A percentile compares a stretch with the other conserved stretches of the same genome.
Conservation (phyloP, 23 tunicate genomes). For the Halocynthia aurantium region DNA sequence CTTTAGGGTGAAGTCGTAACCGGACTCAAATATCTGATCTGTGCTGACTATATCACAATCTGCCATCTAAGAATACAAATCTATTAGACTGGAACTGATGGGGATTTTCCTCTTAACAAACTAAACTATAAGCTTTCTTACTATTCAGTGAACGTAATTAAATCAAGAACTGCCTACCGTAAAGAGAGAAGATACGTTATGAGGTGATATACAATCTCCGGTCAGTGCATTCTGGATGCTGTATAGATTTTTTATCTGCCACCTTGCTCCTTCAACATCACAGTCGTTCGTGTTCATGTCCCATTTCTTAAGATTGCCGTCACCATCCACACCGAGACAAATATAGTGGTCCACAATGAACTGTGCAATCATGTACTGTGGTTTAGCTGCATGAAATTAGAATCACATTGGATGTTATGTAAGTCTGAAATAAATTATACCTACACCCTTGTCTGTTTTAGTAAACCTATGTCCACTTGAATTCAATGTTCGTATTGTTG, state of each 20-base stretch:
- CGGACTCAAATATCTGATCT: no score
- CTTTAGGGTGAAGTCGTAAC: no score
- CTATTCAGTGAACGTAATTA: no score
- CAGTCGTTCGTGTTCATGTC: neutral
- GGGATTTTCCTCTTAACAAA: no score
- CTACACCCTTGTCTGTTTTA: no score
- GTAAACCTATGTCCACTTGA: no score
- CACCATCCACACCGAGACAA: neutral
- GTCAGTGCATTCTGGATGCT: neutral
- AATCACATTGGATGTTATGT: neutral
- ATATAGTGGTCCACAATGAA: neutral
- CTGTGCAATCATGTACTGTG: slow-evolving; percentile 2
- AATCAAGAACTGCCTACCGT: neutral
- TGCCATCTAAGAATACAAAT: no score
- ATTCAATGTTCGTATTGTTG: neutral
- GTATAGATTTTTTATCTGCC: neutral
- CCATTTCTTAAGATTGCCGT: neutral
- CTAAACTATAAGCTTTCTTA: no score
- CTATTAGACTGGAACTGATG: no score
- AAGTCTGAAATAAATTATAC: no score
- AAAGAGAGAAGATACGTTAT: slow-evolving; percentile 5
- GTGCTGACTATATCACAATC: no score
- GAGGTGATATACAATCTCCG: neutral
- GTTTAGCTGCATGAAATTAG: neutral
- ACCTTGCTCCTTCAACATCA: neutral